Evolutionary conservation across 1,140 invertebrate species (phyloP), one percentile per base, ranked within the genome.

Genomic region (Bombus superbus): DNA sequence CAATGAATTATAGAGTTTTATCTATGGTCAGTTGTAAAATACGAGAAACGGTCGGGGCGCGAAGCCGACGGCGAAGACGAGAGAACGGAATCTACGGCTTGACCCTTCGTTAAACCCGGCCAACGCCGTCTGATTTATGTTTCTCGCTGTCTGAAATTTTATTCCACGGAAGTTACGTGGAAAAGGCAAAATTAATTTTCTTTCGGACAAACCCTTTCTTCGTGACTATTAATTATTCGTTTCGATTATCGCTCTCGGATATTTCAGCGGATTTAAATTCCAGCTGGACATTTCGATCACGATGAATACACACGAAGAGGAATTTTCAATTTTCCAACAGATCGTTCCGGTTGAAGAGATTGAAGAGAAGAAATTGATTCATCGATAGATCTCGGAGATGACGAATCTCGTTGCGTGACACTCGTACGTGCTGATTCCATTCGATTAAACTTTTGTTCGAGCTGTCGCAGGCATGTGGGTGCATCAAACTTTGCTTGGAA

Each of bases 1-100:
- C 59, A 38, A 25, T 85, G 47, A 74, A 85, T 81, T 75, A 81
- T 68, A 57, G 44, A 57, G n/a, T 28, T 74, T 81, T 85, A 85
- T 80, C 35, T n/a, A 38, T 47, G 75, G 15, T 13, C n/a, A 81
- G 80, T 57, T 32, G 42, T 71, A 25, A 77, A 77, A 68, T 77
- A 83, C 35, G 44, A 28, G 35, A 42, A 18, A 15, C 11, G 77
- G 10, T 1, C 62, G 62, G 62, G 72, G 62, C 44, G 73, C 44
- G 72, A 69, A 82, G 71, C 80, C 71, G 32, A 42, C 71, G 13
- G 9, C n/a, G 38, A 81, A 83, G 68, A 81, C 69, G 69, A 38
- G 69, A n/a, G 22, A 74, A 40, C 22, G 15, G 53, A 28, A 74
- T 74, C 40, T 44, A 83, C 62, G 62, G 35, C 74, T 81, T 73